Conservation (phyloP, 2,888 invertebrate genomes). For the Trissonchulus latispiculum region DNA sequence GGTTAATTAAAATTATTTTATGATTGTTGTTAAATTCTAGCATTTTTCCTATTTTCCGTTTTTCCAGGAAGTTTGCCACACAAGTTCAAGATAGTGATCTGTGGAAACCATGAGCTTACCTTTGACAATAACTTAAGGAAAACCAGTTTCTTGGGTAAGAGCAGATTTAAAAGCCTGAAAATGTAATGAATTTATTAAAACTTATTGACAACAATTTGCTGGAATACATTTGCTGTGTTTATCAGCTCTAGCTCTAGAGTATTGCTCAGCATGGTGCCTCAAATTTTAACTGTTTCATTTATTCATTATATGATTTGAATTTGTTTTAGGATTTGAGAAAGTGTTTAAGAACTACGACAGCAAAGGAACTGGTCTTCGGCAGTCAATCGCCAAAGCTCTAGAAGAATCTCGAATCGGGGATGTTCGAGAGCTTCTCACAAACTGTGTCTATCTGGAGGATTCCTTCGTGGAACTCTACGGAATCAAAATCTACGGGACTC, state of each 20-base stretch:
- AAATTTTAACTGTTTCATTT: too few species aligned
- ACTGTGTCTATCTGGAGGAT: slow-evolving; percentile 68
- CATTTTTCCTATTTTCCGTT: too few species aligned
- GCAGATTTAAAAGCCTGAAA: too few species aligned
- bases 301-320: too few species aligned
- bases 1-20: too few species aligned
- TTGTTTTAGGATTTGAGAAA: slow-evolving; percentile 1
- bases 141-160: background rate
- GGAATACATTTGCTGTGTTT: too few species aligned
- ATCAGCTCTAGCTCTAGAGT: too few species aligned
- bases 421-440: slow-evolving; percentile 54
- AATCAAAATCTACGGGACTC: slow-evolving; percentile 67
- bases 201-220: too few species aligned
- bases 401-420: slow-evolving; percentile 56
- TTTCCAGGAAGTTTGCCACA: slow-evolving; percentile 57
- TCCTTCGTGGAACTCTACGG: slow-evolving; percentile 58
- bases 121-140: slow-evolving; percentile 53
- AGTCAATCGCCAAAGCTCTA: slow-evolving; percentile 57
- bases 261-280: too few species aligned
- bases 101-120: slow-evolving; percentile 73
- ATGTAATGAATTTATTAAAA: too few species aligned
- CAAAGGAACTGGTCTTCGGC: slow-evolving; percentile 37
- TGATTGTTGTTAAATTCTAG: too few species aligned
- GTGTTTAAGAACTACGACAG: background rate
- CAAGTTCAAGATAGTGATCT: slow-evolving; percentile 67